These are phyloP conservation scores for Hycleus phaleratus DNA, from an alignment of 1,140 invertebrate genomes.

Conservation along the genomic window DNA sequence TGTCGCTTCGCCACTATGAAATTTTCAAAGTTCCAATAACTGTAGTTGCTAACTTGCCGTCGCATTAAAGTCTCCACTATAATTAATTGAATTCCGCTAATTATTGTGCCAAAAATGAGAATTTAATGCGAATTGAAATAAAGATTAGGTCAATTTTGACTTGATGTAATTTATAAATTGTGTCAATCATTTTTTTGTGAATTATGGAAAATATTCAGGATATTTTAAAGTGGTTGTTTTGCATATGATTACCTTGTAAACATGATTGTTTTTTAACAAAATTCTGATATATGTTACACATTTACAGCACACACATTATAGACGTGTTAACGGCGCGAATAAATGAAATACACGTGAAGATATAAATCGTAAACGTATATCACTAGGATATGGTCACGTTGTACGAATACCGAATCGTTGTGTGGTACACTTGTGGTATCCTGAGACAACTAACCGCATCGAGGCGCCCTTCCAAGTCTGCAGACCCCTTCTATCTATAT, in stretches of 20 bases:
- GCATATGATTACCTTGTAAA: constrained; percentile 16
- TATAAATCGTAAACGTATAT: neutral
- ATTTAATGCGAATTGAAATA: too few species aligned
- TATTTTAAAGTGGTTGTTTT: neutral
- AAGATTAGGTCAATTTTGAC: too few species aligned
- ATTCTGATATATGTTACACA: constrained; percentile 12
- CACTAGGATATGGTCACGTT: constrained; percentile 2
- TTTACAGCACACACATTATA: constrained; percentile 18
- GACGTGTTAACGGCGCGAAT: constrained; percentile 8
- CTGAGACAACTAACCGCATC: constrained; percentile 4
- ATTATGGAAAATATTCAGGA: too few species aligned
- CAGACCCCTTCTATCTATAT: constrained; percentile 10
- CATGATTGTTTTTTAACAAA: constrained; percentile 17
- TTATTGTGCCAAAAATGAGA: too few species aligned
- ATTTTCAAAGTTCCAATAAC: neutral
- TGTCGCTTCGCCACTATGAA: neutral
- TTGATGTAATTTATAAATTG: too few species aligned
- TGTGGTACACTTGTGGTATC: constrained; percentile 6
- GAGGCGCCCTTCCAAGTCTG: constrained; percentile 10
- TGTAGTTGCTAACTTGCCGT: constrained; percentile 8
- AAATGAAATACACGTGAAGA: neutral
- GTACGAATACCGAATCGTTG: constrained; percentile 8
- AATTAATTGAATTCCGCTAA: neutral
- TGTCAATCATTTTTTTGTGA: too few species aligned
- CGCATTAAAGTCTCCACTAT: constrained; percentile 10